A percentile compares a stretch with the other conserved stretches of the same genome.
Evolutionary conservation across 1,140 invertebrate genomes (phyloP).

Genomic region (Euwallacea similis): DNA sequence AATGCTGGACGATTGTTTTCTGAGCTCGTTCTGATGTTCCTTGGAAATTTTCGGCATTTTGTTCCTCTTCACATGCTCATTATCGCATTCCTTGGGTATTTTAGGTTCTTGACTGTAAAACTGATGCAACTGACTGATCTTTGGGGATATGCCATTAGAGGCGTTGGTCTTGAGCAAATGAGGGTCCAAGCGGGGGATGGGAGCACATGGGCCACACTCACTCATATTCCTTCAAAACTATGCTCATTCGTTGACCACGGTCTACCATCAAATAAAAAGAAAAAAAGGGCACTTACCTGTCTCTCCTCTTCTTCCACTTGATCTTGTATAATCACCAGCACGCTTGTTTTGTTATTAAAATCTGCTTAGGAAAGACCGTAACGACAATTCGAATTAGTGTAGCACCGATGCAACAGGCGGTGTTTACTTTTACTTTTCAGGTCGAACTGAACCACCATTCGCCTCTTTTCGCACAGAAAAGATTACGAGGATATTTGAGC

Average conservation of each 20-base stretch:
- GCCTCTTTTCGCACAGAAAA: background rate
- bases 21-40: conserved; percentile 28
- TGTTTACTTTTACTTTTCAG: conserved; percentile 37
- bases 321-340: too few species aligned
- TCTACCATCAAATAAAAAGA: too few species aligned
- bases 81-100: conserved; percentile 23
- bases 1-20: conserved; percentile 5
- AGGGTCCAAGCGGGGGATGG: conserved; percentile 19
- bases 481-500: conserved; percentile 11
- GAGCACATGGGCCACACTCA: conserved; percentile 8
- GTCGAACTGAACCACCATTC: conserved; percentile 18
- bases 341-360: background rate
- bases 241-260: too few species aligned
- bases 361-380: background rate
- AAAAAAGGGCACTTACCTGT: too few species aligned
- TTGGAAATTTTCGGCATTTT: conserved; percentile 15
- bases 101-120: conserved; percentile 16
- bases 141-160: conserved; percentile 23
- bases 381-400: background rate
- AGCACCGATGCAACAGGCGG: background rate
- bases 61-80: conserved; percentile 11
- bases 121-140: conserved; percentile 32
- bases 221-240: background rate
- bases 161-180: background rate
- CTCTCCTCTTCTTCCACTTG: too few species aligned